Base-by-base conservation (phyloP, 1,140 invertebrate genomes). In the Drosophila kohkoa region DNA sequence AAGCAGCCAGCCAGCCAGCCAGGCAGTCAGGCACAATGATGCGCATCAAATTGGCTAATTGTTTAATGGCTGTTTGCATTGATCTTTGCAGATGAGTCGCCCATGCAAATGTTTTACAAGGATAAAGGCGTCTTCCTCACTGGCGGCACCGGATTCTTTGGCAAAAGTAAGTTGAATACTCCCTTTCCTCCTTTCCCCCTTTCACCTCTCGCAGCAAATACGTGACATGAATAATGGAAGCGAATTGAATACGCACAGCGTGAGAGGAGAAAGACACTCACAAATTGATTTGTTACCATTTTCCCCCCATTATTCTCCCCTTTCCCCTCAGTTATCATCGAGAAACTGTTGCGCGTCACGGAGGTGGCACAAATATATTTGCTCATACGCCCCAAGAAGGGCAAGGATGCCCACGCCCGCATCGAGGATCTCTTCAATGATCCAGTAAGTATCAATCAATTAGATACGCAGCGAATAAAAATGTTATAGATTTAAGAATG, bases 331-430 rank as follows among this genome's bases (percentile, higher is more conserved):
- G 94, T 94, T 52, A 93, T 98, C 28, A 95, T 98, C 38, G 97
- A 98, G 93, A 98, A 98, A 92, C 91, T 98, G 49, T 92, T 98
- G 20, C 94, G 97, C 62, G 95, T 95, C 25, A 98, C 97, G 92
- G 95, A 96, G 67, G 78, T 98, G 32, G 94, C 94, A 43, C 95
- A 94, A 30, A 95, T 98, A 74, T 98, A 96, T 91, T 93, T 98
- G 25, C 93, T 98, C 35, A 94, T 98, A 49, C 93, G 97, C 77
- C 93, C 94, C 15, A 98, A 98, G 93, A 96, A 96, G 83, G 96
- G 95, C n/a, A 95, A 96, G 91, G 94, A 95, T 80, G 93, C 95
- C 5, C 86, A 93, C 15, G 92, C 93, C 15, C 93, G 96, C 58
- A 90, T 96, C 0, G 94, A 96, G 13, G 94, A 94, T 73, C 91